Evolutionary conservation across 2,113 vertebrate species (phyloP), one percentile per base, ranked within the genome.

Genomic region (Dryoscopus gambensis): DNA sequence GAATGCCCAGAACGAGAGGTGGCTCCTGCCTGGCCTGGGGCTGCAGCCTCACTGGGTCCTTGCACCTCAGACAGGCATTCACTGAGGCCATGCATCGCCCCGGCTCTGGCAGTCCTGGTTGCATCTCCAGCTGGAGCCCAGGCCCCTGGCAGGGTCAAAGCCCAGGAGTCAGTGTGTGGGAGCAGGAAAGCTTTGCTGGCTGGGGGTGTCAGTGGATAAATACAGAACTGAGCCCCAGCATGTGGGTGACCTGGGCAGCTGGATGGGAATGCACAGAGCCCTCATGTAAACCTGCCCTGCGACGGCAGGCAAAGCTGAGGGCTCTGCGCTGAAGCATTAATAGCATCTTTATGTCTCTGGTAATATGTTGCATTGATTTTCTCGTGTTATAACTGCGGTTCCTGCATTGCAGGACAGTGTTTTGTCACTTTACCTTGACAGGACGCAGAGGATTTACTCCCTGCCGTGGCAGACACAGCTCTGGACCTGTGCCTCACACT

Each of bases 391-490:
- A 97, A 91, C 92, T 90, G 87, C 40, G 0, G 92, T 57, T 93
- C 82, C 92, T 93, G 94, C 94, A 90, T 69, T 94, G 94, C 95
- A 87, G 90, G 57, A 75, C 7, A 0, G n/a, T 90, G 84, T 93
- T 95, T 79, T 96, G 92, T 95, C 92, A 93, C 92, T 94, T 95
- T 91, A 60, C 74, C 92, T 91, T 85, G 92, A 91, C 95, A 93
- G 57, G 35, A 52, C 11, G 1, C 81, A 40, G 74, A n/a, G 78
- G 94, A 93, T 96, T 96, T 94, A 85, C 63, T 93, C 31, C 63
- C 39, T 0, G 4, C 59, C 0, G 2, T 59, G 71, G 53, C 68
- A 60, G 68, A 82, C 11, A 4, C 5, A 0, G 65, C 31, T 75
- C 79, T 37, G 63, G 76, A 76, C 79, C 30, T 0, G 0, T 47